These are phyloP conservation scores for Prunella fulvescens DNA, from an alignment of 2,113 vertebrate genomes.

Conservation along the genomic window DNA sequence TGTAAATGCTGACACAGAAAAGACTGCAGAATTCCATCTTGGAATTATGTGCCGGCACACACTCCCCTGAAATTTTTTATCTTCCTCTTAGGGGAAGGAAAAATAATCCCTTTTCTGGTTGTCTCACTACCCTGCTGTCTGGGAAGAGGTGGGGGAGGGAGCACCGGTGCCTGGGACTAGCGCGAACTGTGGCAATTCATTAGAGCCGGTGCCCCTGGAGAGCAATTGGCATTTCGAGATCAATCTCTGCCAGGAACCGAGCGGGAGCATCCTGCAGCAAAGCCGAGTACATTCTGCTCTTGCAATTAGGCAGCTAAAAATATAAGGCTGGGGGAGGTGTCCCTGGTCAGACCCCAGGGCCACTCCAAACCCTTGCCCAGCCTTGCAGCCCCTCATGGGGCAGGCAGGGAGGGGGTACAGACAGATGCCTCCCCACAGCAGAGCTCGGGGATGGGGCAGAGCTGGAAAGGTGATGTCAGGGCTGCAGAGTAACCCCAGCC, in stretches of 20 bases:
- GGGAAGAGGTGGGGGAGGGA: background rate
- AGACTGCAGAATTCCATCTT: background rate
- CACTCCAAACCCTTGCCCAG: fast-evolving
- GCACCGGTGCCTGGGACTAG: background rate
- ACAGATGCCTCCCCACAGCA: fast-evolving
- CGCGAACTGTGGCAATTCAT: constrained; percentile 7
- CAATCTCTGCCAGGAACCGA: constrained; percentile 55
- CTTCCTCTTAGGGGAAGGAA: background rate
- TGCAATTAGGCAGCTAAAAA: constrained; percentile 57
- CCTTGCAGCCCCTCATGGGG: background rate
- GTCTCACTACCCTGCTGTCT: background rate
- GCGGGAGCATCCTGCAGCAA: constrained; percentile 51
- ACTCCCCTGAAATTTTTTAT: background rate
- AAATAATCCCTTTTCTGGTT: background rate
- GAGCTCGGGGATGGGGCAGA: background rate
- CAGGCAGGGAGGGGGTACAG: background rate
- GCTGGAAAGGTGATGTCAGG: background rate
- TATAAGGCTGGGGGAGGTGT: background rate
- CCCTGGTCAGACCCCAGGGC: background rate
- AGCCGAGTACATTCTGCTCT: constrained; percentile 41
- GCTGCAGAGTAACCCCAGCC: background rate
- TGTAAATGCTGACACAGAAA: background rate
- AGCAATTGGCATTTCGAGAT: constrained; percentile 67
- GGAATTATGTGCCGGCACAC: background rate
- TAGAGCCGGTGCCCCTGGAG: constrained; percentile 41